phyloP scores from a whole-genome alignment of 2,888 invertebrate genomes.

The Agrochola circellaris region DNA sequence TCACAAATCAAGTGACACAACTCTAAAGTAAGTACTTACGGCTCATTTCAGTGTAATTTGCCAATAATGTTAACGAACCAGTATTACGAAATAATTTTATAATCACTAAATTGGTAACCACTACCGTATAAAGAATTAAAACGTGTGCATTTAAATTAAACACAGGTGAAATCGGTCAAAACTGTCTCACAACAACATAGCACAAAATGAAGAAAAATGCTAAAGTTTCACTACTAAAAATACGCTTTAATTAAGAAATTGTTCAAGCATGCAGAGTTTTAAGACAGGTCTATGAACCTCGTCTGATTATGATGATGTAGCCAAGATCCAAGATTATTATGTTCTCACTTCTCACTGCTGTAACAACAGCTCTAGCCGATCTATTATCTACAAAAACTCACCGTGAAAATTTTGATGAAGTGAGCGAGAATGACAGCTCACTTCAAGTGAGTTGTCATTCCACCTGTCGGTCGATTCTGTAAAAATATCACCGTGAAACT shows the following conservation, averaged over 20 bases:
- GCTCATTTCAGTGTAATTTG: slow-evolving; percentile 18
- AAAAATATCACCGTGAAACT: too few relatives aligned
- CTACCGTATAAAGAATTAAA: background rate
- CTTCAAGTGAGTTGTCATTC: too few relatives aligned
- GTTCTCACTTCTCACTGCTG: background rate
- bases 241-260: background rate
- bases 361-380: background rate
- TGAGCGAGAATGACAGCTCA: too few relatives aligned
- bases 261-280: background rate
- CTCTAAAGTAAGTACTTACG: background rate
- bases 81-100: slow-evolving; percentile 28
- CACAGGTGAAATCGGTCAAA: background rate
- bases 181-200: background rate
- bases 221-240: background rate
- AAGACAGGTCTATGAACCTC: background rate
- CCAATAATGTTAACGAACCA: slow-evolving; percentile 20
- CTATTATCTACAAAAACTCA: too few relatives aligned
- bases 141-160: background rate
- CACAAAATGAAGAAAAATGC: background rate
- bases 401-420: too few relatives aligned
- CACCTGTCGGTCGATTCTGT: too few relatives aligned
- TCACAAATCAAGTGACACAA: slow-evolving; percentile 38
- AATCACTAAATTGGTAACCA: background rate
- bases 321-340: background rate
- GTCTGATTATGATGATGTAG: background rate